phyloP scores from a whole-genome alignment of 2,888 invertebrate genomes.

The Drosophila mimetica region DNA sequence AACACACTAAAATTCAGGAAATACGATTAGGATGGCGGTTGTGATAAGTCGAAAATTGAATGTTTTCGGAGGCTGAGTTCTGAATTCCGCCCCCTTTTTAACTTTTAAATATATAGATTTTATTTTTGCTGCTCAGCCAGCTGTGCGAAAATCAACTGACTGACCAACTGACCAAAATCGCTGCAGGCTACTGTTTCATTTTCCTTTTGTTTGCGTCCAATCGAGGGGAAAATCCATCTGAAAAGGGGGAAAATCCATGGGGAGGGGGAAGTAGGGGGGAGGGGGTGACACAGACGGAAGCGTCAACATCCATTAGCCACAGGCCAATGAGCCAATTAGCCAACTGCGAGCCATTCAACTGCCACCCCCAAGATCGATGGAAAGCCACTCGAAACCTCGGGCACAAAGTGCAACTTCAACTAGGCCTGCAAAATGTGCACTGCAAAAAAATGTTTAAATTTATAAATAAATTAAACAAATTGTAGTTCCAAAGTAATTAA shows the following conservation, averaged over 20 bases:
- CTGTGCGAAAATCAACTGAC: constrained; percentile 31
- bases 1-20: not conserved
- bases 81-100: not conserved
- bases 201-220: constrained; percentile 49
- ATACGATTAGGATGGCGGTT: constrained; percentile 7
- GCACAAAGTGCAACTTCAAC: constrained; percentile 21
- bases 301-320: constrained; percentile 72
- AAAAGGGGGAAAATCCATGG: constrained; percentile 34
- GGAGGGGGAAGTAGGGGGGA: not conserved
- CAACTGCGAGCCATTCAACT: constrained; percentile 52
- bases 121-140: constrained; percentile 18
- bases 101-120: not conserved
- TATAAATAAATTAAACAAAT: not conserved
- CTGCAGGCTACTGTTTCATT: constrained; percentile 38
- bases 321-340: constrained; percentile 57
- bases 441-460: too few relatives aligned
- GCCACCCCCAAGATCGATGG: constrained; percentile 42
- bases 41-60: constrained; percentile 28
- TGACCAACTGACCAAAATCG: constrained; percentile 64
- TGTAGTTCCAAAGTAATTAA: too few relatives aligned
- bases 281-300: constrained; percentile 52
- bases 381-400: constrained; percentile 26
- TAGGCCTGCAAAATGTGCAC: constrained; percentile 15
- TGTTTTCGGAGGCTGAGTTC: constrained; percentile 1
- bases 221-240: constrained; percentile 44